Evolutionary conservation across 2,113 vertebrate species (phyloP).

Genomic region (Stercorarius parasiticus): DNA sequence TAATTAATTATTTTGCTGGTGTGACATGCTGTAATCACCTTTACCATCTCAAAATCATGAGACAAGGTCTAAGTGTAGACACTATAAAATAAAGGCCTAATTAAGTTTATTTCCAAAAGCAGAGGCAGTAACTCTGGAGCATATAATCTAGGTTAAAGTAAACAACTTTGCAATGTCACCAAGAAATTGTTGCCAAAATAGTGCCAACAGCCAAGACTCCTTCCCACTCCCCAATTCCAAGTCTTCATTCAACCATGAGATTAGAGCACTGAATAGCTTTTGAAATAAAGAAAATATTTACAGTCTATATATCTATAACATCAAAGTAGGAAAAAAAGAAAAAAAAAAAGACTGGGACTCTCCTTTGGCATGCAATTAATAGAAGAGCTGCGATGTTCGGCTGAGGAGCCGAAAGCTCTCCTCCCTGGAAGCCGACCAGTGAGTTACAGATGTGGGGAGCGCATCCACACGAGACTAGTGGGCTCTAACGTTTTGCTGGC

Average conservation of each 20-base stretch:
- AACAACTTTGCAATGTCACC: background rate
- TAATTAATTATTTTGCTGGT: background rate
- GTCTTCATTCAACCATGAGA: background rate
- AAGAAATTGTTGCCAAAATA: background rate
- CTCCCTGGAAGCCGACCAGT: background rate
- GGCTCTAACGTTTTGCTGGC: background rate
- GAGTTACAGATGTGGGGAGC: background rate
- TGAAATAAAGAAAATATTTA: background rate
- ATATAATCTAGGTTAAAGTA: fast-evolving
- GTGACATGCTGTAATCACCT: background rate
- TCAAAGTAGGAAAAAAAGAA: background rate
- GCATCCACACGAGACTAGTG: background rate
- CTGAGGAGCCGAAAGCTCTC: background rate
- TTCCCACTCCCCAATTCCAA: background rate
- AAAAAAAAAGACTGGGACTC: background rate
- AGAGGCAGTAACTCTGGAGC: background rate
- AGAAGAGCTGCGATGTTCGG: fast-evolving
- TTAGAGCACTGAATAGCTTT: background rate
- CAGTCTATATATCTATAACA: background rate
- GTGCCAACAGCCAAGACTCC: background rate
- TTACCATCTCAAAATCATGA: background rate
- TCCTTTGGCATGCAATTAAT: background rate
- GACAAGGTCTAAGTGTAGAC: background rate
- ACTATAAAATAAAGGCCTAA: background rate
- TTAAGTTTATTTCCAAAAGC: background rate